Percentiles rank a stretch among this genome's conserved stretches.
Evolutionary conservation across 2,113 vertebrate genomes (phyloP).

Genomic region (Lepus americanus): DNA sequence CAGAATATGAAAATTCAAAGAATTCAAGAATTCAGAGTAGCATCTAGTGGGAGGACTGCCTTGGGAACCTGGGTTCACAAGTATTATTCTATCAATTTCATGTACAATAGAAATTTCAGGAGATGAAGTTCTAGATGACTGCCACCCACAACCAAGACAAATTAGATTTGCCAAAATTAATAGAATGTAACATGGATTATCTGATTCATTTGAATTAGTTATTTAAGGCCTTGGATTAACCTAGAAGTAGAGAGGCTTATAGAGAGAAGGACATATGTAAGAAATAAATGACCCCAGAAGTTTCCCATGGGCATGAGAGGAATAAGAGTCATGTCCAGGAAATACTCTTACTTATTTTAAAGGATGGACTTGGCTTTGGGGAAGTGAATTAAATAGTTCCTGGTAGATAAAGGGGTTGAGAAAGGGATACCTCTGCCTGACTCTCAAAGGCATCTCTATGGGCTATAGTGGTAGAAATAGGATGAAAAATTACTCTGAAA

Average conservation of each 20-base stretch:
- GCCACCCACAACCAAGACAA: constrained; percentile 61
- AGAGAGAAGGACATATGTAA: neutral
- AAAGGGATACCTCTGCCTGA: neutral
- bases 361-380: neutral
- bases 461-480: neutral
- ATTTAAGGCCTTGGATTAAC: constrained; percentile 33
- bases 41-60: neutral
- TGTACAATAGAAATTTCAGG: neutral
- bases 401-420: neutral
- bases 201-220: constrained; percentile 63
- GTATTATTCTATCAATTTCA: constrained; percentile 48
- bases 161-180: constrained; percentile 72
- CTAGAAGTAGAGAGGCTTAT: neutral
- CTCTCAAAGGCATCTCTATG: neutral
- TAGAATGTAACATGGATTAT: constrained; percentile 48
- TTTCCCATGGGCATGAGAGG: neutral
- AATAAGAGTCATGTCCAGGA: neutral
- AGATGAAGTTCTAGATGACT: constrained; percentile 51
- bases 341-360: neutral
- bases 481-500: neutral
- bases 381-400: constrained; percentile 9
- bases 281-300: constrained; percentile 3
- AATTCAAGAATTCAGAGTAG: neutral
- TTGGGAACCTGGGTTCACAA: constrained; percentile 27
- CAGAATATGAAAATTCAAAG: neutral